phyloP scores from a whole-genome alignment of 2,888 invertebrate genomes.

The Parochlus steinenii region DNA sequence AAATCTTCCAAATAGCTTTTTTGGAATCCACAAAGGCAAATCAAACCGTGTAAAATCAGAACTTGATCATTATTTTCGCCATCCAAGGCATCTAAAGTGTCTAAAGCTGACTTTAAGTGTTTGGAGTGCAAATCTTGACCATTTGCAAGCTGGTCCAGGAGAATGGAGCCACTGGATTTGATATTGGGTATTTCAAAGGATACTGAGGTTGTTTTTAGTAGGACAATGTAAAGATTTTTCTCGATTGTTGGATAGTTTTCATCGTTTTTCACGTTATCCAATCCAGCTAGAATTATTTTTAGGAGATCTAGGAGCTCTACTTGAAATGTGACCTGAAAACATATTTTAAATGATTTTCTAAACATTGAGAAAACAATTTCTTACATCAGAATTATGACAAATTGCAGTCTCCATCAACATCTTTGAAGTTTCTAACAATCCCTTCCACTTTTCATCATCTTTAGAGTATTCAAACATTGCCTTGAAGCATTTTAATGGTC shows the following conservation, averaged over 20 bases:
- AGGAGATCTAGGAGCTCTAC: slow-evolving; percentile 6
- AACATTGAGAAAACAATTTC: neutral
- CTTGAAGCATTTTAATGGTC: slow-evolving; percentile 23
- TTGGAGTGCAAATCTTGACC: slow-evolving; percentile 19
- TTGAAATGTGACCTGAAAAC: slow-evolving; percentile 6
- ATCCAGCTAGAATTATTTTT: slow-evolving; percentile 8
- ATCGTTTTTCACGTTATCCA: slow-evolving; percentile 6
- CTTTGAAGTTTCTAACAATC: slow-evolving; percentile 19
- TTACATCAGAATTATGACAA: slow-evolving; percentile 21
- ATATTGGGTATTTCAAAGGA: slow-evolving; percentile 17
- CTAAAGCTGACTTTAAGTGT: slow-evolving; percentile 20
- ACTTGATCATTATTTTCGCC: slow-evolving; percentile 24
- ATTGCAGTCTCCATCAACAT: slow-evolving; percentile 21
- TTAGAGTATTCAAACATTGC: slow-evolving; percentile 9
- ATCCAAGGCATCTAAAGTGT: slow-evolving; percentile 24
- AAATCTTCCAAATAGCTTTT: slow-evolving; percentile 18
- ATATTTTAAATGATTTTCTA: neutral
- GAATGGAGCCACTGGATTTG: neutral
- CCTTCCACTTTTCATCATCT: slow-evolving; percentile 15
- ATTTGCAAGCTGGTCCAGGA: slow-evolving; percentile 5
- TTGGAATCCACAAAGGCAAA: slow-evolving; percentile 22
- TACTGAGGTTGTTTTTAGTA: slow-evolving; percentile 25
- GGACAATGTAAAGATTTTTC: slow-evolving; percentile 20
- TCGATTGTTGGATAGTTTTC: slow-evolving; percentile 16
- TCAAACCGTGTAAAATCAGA: slow-evolving; percentile 23